Evolutionary conservation across 1,140 invertebrate species (phyloP).

Genomic region (Plectus sambesii): DNA sequence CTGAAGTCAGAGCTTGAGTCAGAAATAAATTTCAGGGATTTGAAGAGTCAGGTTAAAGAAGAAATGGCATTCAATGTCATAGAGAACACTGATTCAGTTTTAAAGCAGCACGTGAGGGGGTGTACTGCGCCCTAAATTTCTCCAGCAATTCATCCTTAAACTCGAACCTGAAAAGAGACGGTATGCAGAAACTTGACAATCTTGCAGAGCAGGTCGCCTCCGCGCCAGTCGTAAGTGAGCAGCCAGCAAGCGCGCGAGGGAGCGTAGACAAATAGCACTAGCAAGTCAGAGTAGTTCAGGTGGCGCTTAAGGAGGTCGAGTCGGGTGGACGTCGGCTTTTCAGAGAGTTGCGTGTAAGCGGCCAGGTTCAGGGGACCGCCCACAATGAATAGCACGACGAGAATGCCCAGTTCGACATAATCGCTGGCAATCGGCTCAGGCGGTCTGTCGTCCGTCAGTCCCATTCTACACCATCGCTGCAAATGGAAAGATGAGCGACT

Average conservation of each 20-base stretch:
- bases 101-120: too few species aligned
- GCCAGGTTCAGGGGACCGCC: constrained; percentile 41
- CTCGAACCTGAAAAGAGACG: constrained; percentile 42
- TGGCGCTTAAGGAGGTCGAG: constrained; percentile 42
- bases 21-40: too few species aligned
- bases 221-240: constrained; percentile 38
- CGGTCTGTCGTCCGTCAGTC: constrained; percentile 21
- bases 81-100: too few species aligned
- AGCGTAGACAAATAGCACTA: constrained; percentile 42
- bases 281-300: constrained; percentile 41
- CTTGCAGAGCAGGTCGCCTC: constrained; percentile 40
- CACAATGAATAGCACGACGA: constrained; percentile 40
- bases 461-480: too few species aligned
- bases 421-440: constrained; percentile 38
- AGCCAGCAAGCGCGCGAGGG: constrained; percentile 35
- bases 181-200: constrained; percentile 42
- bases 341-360: constrained; percentile 43
- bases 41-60: too few species aligned
- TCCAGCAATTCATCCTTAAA: too few species aligned
- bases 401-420: constrained; percentile 36
- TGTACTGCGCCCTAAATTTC: too few species aligned
- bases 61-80: too few species aligned
- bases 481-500: too few species aligned
- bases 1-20: too few species aligned
- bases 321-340: constrained; percentile 32